Evolutionary conservation across 2,113 vertebrate genomes (phyloP).

Genomic region (Taurulus bubalis): DNA sequence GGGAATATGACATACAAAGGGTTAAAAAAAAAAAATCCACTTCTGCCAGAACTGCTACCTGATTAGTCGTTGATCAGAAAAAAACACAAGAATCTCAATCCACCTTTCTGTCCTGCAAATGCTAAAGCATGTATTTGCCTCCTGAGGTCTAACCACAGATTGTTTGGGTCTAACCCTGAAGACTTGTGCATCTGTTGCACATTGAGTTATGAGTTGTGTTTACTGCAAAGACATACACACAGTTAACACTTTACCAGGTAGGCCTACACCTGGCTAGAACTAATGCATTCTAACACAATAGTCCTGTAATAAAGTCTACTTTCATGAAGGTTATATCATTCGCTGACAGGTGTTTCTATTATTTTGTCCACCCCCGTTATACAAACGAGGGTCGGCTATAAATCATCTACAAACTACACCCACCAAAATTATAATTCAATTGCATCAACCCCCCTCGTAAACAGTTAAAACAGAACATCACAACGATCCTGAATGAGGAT

Average conservation of each 20-base stretch:
- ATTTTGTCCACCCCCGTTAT: background rate
- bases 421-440: background rate
- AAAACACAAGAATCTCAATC: background rate
- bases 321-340: background rate
- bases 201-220: background rate
- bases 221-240: background rate
- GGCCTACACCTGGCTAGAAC: background rate
- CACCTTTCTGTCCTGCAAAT: background rate
- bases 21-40: background rate
- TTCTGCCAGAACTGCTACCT: background rate
- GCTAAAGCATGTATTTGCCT: background rate
- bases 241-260: background rate
- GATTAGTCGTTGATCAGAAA: background rate
- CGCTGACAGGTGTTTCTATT: background rate
- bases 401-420: too few species aligned
- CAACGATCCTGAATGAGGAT: background rate
- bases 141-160: background rate
- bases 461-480: background rate
- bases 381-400: too few species aligned
- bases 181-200: background rate
- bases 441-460: background rate
- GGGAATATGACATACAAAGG: too few species aligned
- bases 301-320: background rate
- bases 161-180: background rate
- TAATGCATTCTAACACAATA: background rate